Evolutionary conservation across 30 jellyfish, hydroid and myxozoan species (phyloP).

Genomic region (Hydra vulgaris): DNA sequence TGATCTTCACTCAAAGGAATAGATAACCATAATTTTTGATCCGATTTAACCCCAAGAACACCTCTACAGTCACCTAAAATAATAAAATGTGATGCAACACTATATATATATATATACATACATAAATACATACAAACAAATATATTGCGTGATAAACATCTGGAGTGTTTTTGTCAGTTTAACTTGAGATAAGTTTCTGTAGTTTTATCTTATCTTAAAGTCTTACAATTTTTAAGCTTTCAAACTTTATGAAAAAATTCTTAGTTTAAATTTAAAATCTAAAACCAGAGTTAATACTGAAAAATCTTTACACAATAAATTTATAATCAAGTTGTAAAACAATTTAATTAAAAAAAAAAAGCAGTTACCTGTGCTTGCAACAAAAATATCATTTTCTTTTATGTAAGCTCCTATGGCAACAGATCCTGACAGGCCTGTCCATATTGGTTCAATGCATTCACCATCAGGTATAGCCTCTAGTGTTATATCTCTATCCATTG

Average conservation of each 20-base stretch:
- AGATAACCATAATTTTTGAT: slow-evolving; percentile 49
- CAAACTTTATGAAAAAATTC: too few species aligned
- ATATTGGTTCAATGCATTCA: slow-evolving; percentile 55
- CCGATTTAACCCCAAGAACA: slow-evolving; percentile 53
- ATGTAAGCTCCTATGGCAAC: slow-evolving; percentile 87
- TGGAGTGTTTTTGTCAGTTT: too few species aligned
- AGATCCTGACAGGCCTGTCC: slow-evolving; percentile 91
- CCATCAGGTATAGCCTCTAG: slow-evolving; percentile 90
- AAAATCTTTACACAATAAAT: too few species aligned
- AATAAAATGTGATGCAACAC: neutral
- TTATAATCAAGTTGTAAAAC: too few species aligned
- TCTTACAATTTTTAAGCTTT: too few species aligned
- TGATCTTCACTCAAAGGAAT: slow-evolving; percentile 74
- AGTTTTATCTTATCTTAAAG: too few species aligned
- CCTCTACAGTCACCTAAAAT: slow-evolving; percentile 89
- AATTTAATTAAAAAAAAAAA: too few species aligned
- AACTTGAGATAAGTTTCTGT: neutral
- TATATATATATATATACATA: neutral
- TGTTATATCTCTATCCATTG: slow-evolving; percentile 78
- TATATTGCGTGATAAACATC: too few species aligned
- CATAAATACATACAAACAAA: too few species aligned
- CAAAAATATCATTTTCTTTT: slow-evolving; percentile 46
- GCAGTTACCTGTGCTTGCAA: slow-evolving; percentile 75
- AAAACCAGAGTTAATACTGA: too few species aligned
- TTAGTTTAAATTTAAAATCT: too few species aligned